Percentiles rank a stretch among this genome's conserved stretches.
Evolutionary conservation across 2,113 vertebrate genomes (phyloP).

Genomic region (Muscicapa adusta): DNA sequence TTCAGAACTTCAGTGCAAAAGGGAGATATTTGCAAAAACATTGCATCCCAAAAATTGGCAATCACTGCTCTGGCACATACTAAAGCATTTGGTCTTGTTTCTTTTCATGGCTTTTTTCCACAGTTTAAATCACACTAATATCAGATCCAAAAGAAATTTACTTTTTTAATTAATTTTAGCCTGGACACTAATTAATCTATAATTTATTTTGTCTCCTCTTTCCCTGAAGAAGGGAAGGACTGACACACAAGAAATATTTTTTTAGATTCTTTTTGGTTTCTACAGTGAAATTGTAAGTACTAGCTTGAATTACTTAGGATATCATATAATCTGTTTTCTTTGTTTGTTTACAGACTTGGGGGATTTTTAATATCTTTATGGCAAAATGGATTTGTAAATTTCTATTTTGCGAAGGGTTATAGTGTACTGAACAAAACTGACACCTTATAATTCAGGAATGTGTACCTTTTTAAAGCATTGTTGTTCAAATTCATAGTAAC

Average conservation of each 20-base stretch:
- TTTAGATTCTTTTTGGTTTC: background rate
- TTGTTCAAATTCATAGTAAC: background rate
- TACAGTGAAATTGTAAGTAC: background rate
- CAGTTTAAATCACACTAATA: background rate
- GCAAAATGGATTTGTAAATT: background rate
- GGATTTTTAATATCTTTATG: background rate
- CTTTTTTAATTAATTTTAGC: background rate
- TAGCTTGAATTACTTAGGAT: background rate
- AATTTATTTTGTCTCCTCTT: background rate
- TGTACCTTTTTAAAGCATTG: background rate
- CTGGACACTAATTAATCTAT: background rate
- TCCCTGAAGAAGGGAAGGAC: background rate
- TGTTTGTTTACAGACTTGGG: background rate
- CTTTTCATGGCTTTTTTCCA: background rate
- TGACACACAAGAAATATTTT: background rate
- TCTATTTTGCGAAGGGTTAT: background rate
- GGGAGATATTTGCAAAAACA: background rate
- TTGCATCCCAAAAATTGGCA: background rate
- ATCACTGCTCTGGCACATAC: background rate
- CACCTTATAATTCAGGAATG: background rate
- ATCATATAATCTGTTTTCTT: background rate
- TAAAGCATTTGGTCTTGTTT: slow-evolving; percentile 1
- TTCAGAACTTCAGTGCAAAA: background rate
- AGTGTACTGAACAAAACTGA: background rate
- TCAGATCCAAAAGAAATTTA: background rate